Conservation (phyloP, 2,888 invertebrate genomes). For the Polydrusus tereticollis region DNA sequence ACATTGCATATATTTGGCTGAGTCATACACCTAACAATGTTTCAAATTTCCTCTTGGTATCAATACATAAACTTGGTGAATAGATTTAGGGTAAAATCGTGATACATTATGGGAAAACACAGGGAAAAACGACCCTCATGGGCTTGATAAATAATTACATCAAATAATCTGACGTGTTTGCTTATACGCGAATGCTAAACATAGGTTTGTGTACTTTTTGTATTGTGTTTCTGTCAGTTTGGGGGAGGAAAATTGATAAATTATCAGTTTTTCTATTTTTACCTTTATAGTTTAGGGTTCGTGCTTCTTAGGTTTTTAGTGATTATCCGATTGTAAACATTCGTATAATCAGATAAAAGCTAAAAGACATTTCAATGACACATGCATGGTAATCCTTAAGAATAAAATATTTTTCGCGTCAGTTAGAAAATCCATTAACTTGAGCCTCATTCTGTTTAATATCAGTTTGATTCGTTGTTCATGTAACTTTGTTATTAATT, state of each 20-base stretch:
- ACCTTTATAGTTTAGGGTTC: neutral
- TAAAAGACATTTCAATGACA: no score
- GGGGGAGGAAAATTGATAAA: neutral
- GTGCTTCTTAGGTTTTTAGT: no score
- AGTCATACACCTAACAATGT: neutral
- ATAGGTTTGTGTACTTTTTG: neutral
- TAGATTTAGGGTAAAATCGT: constrained; percentile 1
- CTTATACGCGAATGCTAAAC: neutral
- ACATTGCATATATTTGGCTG: neutral
- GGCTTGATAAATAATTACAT: neutral
- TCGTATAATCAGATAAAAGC: no score
- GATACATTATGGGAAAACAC: neutral
- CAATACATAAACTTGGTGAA: neutral
- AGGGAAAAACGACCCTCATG: neutral
- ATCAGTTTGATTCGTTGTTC: no score
- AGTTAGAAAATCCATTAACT: no score
- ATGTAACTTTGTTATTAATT: no score
- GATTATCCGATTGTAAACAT: no score
- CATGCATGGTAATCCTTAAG: no score
- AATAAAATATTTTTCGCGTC: no score
- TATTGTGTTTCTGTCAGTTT: neutral
- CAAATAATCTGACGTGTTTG: neutral
- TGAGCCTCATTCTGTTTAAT: no score
- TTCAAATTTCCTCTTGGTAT: neutral
- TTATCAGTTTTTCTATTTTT: neutral